These are phyloP conservation scores for Myrmecobius fasciatus DNA, from an alignment of 2,113 vertebrate species.

Conservation along the genomic window DNA sequence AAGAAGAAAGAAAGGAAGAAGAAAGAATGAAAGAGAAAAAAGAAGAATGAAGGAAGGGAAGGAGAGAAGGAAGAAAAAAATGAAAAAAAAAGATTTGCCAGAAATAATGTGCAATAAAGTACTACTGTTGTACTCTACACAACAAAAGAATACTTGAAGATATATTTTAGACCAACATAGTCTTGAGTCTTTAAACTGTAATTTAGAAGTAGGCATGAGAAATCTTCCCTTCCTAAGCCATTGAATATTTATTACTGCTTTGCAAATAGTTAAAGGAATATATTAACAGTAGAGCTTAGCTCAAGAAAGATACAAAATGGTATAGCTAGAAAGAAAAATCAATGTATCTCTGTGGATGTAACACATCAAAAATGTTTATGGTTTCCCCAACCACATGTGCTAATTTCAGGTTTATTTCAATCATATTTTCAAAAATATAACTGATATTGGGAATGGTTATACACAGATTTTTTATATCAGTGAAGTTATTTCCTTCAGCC, in stretches of 20 bases:
- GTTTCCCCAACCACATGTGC: conserved; percentile 56
- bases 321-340: conserved; percentile 70
- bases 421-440: conserved; percentile 55
- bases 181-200: conserved; percentile 82
- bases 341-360: conserved; percentile 70
- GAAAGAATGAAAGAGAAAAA: neutral
- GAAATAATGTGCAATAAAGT: conserved; percentile 87
- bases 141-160: conserved; percentile 85
- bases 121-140: conserved; percentile 84
- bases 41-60: neutral
- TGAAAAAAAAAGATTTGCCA: conserved; percentile 38
- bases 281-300: conserved; percentile 65
- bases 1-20: no score
- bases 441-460: conserved; percentile 38
- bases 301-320: conserved; percentile 69
- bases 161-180: conserved; percentile 79
- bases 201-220: conserved; percentile 78
- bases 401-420: conserved; percentile 50
- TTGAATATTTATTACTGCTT: conserved; percentile 82
- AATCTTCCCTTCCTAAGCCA: conserved; percentile 80
- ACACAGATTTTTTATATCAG: conserved; percentile 28
- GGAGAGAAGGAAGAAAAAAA: no score
- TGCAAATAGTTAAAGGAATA: conserved; percentile 75
- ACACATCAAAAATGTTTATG: conserved; percentile 67
- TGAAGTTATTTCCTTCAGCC: neutral